Evolutionary conservation across 1,140 invertebrate genomes (phyloP), one percentile per base, ranked within the genome.

Genomic region (Drosophila ogumai): DNA sequence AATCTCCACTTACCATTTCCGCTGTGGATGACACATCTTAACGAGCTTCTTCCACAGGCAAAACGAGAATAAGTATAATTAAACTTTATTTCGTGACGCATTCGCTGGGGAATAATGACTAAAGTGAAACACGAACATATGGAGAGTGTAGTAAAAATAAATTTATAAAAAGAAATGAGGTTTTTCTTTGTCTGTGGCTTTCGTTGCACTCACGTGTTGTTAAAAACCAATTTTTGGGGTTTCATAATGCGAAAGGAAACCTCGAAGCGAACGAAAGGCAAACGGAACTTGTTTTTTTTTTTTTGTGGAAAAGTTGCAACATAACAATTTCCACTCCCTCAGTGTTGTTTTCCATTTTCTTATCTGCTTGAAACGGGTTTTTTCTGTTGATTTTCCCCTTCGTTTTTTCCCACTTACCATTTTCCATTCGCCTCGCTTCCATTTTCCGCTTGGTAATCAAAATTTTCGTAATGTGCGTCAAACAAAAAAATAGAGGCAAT

Each of bases 251-350:
- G 43, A 47, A 57, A 58, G 59, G 47, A 61, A 71, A 36, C 65
- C 52, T 46, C 50, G 22, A 61, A 46, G 49, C 46, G 54, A 81
- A 74, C 72, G 81, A 84, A 85, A 85, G 77, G 81, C 59, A 28
- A 60, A 59, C 57, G 78, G 81, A 86, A 86, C 82, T 86, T 86
- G 78, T 81, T 78, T 69, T 66, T 82, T 85, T 78, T 69, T 49
- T 69, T 82, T 19, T 19, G 19, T 63, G 1, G 31, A 57, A 67
- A 78, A 71, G 58, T 84, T 85, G 81, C 81, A 85, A 85, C 54
- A 86, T 74, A 72, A 72, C 59, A 61, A 71, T 75, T 69, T 82
- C 69, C 67, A 72, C 44, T 72, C 43, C 52, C 52, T 55, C 52
- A 22, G 52, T 55, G 52, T 56, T 54, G 31, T 40, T 67, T 40